phyloP scores from a whole-genome alignment of 2,888 invertebrate genomes.

The Alloplasta piceator region DNA sequence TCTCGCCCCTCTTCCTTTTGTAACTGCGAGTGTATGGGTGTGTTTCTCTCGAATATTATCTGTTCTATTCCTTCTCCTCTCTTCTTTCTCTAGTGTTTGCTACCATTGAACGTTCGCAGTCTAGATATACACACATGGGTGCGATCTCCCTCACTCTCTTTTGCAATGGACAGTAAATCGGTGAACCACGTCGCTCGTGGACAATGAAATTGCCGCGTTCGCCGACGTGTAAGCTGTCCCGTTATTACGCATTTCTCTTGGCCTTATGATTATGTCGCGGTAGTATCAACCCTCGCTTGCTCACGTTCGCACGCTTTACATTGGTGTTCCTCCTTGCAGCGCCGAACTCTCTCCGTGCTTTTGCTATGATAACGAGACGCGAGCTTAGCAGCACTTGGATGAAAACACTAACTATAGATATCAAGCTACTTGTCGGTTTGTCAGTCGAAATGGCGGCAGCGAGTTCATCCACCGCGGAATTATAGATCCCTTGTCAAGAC shows the following conservation, averaged over 20 bases:
- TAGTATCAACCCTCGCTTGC: conserved; percentile 63
- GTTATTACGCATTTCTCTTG: conserved; percentile 77
- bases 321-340: conserved; percentile 8
- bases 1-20: background rate
- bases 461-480: no score
- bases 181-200: conserved; percentile 74
- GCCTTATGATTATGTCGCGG: conserved; percentile 71
- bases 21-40: conserved; percentile 5
- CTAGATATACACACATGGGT: conserved; percentile 23
- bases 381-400: background rate
- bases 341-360: conserved; percentile 2
- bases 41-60: conserved; percentile 48
- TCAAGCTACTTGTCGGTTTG: no score
- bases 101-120: conserved; percentile 7
- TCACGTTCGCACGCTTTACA: conserved; percentile 44
- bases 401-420: conserved; percentile 12
- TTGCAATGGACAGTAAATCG: conserved; percentile 81
- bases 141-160: conserved; percentile 56
- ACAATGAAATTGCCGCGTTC: conserved; percentile 78
- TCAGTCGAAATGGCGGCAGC: no score
- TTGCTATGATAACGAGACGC: conserved; percentile 33
- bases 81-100: conserved; percentile 32
- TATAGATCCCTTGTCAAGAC: no score
- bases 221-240: conserved; percentile 76
- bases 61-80: conserved; percentile 37